These are phyloP conservation scores for Periophthalmus modestus DNA, from an alignment of 2,113 vertebrate genomes.

Conservation along the genomic window DNA sequence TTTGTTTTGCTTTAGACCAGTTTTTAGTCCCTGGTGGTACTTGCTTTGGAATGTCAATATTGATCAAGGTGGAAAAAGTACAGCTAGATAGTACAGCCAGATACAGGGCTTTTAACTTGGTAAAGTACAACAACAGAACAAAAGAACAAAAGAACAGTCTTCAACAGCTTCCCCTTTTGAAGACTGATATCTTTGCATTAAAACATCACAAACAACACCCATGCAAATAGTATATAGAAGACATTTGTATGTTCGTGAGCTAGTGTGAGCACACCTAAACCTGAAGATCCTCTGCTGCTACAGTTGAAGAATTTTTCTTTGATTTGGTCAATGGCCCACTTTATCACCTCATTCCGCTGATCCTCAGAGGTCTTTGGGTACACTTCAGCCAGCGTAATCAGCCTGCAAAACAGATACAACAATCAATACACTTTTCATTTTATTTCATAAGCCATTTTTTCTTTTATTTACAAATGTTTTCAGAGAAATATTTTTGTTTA, in stretches of 20 bases:
- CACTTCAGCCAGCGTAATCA: slow-evolving; percentile 51
- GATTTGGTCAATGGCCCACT: slow-evolving; percentile 65
- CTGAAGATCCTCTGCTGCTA: slow-evolving; percentile 9
- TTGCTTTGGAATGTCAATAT: too few relatives aligned
- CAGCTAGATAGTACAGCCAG: too few relatives aligned
- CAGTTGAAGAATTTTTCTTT: slow-evolving; percentile 53
- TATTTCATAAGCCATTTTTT: too few relatives aligned
- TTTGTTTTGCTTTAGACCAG: too few relatives aligned
- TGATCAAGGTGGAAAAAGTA: too few relatives aligned
- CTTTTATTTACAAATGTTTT: too few relatives aligned
- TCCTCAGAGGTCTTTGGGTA: slow-evolving; percentile 37
- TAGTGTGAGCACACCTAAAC: slow-evolving; percentile 27
- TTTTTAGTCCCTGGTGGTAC: too few relatives aligned
- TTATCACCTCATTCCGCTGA: slow-evolving; percentile 37
- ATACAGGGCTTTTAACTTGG: too few relatives aligned
- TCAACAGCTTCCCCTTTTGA: background rate
- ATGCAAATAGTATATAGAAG: background rate
- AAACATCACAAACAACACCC: background rate
- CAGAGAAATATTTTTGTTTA: too few relatives aligned
- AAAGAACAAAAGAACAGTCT: too few relatives aligned
- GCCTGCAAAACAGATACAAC: slow-evolving; percentile 40
- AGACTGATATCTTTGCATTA: too few relatives aligned
- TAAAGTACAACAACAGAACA: too few relatives aligned
- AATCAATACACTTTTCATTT: background rate
- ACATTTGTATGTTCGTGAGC: background rate